Evolutionary conservation across 2,888 invertebrate genomes (phyloP).

Genomic region (Mylabris sibirica): DNA sequence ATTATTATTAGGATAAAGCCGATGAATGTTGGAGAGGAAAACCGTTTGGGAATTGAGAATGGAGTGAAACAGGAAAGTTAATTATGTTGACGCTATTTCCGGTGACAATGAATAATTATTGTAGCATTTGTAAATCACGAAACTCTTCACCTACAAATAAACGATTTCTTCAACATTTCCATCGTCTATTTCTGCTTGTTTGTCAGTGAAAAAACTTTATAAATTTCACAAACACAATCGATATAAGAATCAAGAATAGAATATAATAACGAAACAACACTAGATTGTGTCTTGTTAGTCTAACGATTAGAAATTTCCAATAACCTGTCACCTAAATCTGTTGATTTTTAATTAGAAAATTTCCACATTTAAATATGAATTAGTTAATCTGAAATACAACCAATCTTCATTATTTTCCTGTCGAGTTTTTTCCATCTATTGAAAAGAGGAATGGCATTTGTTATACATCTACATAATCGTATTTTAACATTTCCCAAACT

Average conservation of each 20-base stretch:
- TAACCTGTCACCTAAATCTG: background rate
- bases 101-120: constrained; percentile 28
- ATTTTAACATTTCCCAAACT: background rate
- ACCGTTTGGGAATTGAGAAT: constrained; percentile 4
- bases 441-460: background rate
- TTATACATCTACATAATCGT: background rate
- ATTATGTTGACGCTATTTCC: constrained; percentile 26
- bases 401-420: background rate
- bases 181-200: background rate
- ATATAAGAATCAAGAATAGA: too few relatives aligned
- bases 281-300: too few relatives aligned
- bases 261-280: too few relatives aligned
- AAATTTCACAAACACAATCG: too few relatives aligned
- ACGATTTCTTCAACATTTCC: background rate
- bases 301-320: background rate
- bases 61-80: constrained; percentile 23
- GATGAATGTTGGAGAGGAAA: constrained; percentile 12
- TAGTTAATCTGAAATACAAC: background rate
- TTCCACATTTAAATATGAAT: background rate
- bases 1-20: constrained; percentile 15
- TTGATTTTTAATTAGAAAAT: background rate
- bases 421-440: background rate
- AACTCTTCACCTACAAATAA: constrained; percentile 3
- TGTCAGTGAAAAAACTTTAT: too few relatives aligned
- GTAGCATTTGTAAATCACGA: constrained; percentile 21